Conservation (phyloP, 1,140 invertebrate genomes). For the Euura lappo region DNA sequence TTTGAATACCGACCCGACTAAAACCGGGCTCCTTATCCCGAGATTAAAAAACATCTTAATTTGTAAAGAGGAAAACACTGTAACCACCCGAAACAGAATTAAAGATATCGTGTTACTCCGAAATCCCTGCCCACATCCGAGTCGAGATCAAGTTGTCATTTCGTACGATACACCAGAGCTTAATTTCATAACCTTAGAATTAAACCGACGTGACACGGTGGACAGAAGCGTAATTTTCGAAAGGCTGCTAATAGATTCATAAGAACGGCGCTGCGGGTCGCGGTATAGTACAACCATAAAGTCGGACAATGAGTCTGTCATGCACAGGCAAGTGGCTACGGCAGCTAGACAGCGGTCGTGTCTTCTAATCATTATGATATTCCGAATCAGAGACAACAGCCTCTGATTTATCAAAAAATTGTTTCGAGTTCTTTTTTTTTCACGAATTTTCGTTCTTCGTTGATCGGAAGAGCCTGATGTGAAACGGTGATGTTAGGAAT, state of each 20-base stretch:
- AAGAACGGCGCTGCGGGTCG: background rate
- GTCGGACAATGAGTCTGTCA: background rate
- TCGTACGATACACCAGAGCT: background rate
- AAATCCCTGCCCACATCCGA: background rate
- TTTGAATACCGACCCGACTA: background rate
- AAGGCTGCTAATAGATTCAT: constrained; percentile 5
- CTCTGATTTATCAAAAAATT: too few species aligned
- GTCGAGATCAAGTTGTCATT: background rate
- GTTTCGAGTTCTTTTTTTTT: too few species aligned
- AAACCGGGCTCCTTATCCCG: too few species aligned
- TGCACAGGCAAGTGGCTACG: background rate
- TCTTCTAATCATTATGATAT: background rate
- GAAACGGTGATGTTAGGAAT: too few species aligned
- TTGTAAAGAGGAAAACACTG: background rate
- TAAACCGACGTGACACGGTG: background rate
- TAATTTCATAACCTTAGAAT: background rate
- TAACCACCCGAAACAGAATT: too few species aligned
- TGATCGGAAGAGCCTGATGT: too few species aligned
- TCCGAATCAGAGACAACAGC: too few species aligned
- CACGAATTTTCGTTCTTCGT: too few species aligned
- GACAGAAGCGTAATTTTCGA: background rate
- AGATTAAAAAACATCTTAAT: background rate
- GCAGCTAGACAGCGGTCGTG: background rate
- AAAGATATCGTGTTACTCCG: too few species aligned
- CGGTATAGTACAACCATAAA: background rate